A percentile compares a stretch with the other conserved stretches of the same genome.
These are phyloP conservation scores for Laspeyria flexula DNA, from an alignment of 2,888 invertebrate species.

Conservation along the genomic window DNA sequence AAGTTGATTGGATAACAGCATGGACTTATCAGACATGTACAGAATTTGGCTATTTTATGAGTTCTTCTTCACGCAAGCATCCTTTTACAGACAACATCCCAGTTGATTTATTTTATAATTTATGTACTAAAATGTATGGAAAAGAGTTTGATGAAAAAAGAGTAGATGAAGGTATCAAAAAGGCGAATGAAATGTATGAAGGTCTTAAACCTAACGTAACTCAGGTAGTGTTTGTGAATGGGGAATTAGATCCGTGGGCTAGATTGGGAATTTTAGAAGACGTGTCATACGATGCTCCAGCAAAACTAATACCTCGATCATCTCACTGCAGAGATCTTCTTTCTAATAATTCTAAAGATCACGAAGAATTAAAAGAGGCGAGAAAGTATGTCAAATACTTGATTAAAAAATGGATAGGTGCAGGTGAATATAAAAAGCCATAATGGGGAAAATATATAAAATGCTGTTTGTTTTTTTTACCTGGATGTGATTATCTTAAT, in stretches of 20 bases:
- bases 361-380: slow-evolving; percentile 69
- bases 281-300: slow-evolving; percentile 68
- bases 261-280: slow-evolving; percentile 79
- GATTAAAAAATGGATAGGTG: slow-evolving; percentile 72
- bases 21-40: slow-evolving; percentile 92
- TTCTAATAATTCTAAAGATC: slow-evolving; percentile 56
- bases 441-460: not conserved
- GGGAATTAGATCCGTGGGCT: slow-evolving; percentile 87
- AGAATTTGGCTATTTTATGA: slow-evolving; percentile 91
- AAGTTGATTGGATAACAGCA: slow-evolving; percentile 52
- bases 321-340: slow-evolving; percentile 73
- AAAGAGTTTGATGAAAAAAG: slow-evolving; percentile 61
- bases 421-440: slow-evolving; percentile 47
- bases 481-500: too few relatives aligned
- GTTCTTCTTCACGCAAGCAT: slow-evolving; percentile 83
- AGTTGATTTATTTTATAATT: slow-evolving; percentile 67
- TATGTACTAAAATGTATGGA: slow-evolving; percentile 76
- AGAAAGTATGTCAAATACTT: slow-evolving; percentile 66
- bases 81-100: slow-evolving; percentile 85
- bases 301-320: slow-evolving; percentile 61
- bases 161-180: slow-evolving; percentile 65
- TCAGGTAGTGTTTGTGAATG: slow-evolving; percentile 86
- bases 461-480: not conserved
- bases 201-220: slow-evolving; percentile 76
- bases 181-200: slow-evolving; percentile 82